Percentiles rank a stretch among this genome's conserved stretches.
Evolutionary conservation across 2,888 invertebrate genomes (phyloP).

Genomic region (Scaptomyza flava): DNA sequence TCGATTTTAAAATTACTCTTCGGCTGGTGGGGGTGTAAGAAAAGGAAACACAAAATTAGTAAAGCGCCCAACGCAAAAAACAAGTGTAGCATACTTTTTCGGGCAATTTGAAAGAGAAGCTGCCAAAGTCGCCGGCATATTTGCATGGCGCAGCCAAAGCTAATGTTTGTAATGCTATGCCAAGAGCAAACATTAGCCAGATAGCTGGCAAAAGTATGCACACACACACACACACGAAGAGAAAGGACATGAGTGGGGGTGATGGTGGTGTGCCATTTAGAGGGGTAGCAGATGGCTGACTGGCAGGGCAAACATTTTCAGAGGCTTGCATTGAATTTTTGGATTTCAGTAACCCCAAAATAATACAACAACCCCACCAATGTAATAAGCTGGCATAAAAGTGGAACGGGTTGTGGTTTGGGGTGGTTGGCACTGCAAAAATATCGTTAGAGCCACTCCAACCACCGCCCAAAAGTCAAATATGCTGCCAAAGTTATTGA

Average conservation of each 20-base stretch:
- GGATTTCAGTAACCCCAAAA: slow-evolving; percentile 48
- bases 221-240: slow-evolving; percentile 22
- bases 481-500: slow-evolving; percentile 77
- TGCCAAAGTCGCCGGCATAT: slow-evolving; percentile 52
- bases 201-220: slow-evolving; percentile 56
- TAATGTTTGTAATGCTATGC: slow-evolving; percentile 68
- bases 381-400: slow-evolving; percentile 37
- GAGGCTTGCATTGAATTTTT: slow-evolving; percentile 62
- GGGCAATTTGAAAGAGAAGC: slow-evolving; percentile 49
- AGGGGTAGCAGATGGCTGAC: slow-evolving; percentile 32
- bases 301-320: slow-evolving; percentile 46
- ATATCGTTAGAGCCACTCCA: slow-evolving; percentile 22
- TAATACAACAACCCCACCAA: slow-evolving; percentile 12
- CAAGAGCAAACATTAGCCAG: slow-evolving; percentile 73
- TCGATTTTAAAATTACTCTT: slow-evolving; percentile 72
- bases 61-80: slow-evolving; percentile 11
- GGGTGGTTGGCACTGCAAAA: slow-evolving; percentile 16
- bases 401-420: not conserved
- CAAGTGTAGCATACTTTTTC: slow-evolving; percentile 69
- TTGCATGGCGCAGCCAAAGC: slow-evolving; percentile 66
- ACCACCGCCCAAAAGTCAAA: slow-evolving; percentile 57
- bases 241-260: not conserved
- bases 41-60: slow-evolving; percentile 72
- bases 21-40: slow-evolving; percentile 36
- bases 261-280: not conserved